Percentiles rank a stretch among this genome's conserved stretches.
Conservation (phyloP, 2,888 invertebrate species). For the Pachliopta kotzebuea region DNA sequence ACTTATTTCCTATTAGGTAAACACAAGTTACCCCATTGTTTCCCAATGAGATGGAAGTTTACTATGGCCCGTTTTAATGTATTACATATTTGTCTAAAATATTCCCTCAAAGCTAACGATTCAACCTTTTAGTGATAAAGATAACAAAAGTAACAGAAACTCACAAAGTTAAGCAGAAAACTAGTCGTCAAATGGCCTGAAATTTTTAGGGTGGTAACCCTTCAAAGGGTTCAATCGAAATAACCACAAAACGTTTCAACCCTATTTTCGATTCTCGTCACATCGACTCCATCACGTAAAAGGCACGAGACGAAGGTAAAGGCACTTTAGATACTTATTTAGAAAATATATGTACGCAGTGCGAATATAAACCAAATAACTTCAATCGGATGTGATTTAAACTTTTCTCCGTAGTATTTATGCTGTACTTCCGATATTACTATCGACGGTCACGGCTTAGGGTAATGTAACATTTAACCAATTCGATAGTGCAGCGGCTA, state of each 20-base stretch:
- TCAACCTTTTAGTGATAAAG: slow-evolving; percentile 3
- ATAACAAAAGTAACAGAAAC: slow-evolving; percentile 14
- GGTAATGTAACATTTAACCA: not conserved
- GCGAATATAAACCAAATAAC: slow-evolving; percentile 34
- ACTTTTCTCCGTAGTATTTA: slow-evolving; percentile 9
- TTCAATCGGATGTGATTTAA: slow-evolving; percentile 31
- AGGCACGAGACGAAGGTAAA: slow-evolving; percentile 50
- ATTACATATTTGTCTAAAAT: not conserved
- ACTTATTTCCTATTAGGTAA: too few relatives aligned
- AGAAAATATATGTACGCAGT: slow-evolving; percentile 40
- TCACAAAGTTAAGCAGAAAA: slow-evolving; percentile 51
- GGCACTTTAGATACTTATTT: slow-evolving; percentile 53
- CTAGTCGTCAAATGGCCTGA: slow-evolving; percentile 53
- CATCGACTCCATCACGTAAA: slow-evolving; percentile 63
- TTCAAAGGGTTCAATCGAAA: slow-evolving; percentile 69
- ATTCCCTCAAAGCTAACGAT: not conserved
- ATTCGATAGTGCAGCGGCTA: not conserved
- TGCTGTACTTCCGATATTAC: not conserved
- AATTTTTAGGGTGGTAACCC: slow-evolving; percentile 63
- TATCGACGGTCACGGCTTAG: not conserved
- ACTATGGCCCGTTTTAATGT: too few relatives aligned
- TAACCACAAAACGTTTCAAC: slow-evolving; percentile 72
- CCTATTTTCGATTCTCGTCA: slow-evolving; percentile 72
- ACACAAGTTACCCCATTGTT: too few relatives aligned
- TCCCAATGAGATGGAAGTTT: too few relatives aligned